Percentiles rank a stretch among this genome's conserved stretches.
These are phyloP conservation scores for Drosophila sucinea DNA, from an alignment of 1,140 invertebrate species.

Conservation along the genomic window DNA sequence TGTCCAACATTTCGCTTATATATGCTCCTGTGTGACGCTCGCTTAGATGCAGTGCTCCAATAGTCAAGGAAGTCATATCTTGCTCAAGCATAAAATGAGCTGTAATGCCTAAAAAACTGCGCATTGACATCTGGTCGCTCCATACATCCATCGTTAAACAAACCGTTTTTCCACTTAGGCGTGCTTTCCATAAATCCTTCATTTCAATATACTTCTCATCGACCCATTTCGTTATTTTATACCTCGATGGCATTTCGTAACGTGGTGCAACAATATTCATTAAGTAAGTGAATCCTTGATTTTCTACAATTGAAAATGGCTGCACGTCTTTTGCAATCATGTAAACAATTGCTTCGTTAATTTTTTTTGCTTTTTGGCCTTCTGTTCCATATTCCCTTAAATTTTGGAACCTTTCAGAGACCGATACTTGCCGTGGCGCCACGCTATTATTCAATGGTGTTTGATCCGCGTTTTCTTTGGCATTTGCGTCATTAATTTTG, in stretches of 20 bases:
- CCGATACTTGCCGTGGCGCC: no score
- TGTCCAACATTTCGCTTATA: conserved; percentile 10
- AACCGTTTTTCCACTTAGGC: not conserved
- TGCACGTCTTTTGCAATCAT: conserved; percentile 4
- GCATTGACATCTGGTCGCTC: conserved; percentile 1
- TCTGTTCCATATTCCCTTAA: not conserved
- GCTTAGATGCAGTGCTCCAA: conserved; percentile 6
- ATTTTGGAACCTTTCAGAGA: not conserved
- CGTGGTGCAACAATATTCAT: conserved; percentile 5
- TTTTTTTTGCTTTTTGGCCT: conserved; percentile 14
- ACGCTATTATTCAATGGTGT: not conserved
- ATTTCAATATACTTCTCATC: conserved; percentile 9
- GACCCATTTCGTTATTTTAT: conserved; percentile 4
- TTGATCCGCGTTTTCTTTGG: not conserved
- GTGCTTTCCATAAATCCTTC: not conserved
- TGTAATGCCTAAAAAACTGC: conserved; percentile 6
- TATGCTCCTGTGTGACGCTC: conserved; percentile 14
- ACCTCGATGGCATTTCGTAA: no score
- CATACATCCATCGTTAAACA: conserved; percentile 15
- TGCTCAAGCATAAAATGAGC: conserved; percentile 5
- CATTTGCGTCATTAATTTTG: conserved; percentile 1
- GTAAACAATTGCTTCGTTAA: conserved; percentile 8
- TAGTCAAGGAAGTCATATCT: conserved; percentile 9
- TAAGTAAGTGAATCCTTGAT: not conserved
- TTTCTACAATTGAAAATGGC: conserved; percentile 11